Base-by-base conservation (phyloP, 1,140 invertebrate genomes). In the Telenomus remus region DNA sequence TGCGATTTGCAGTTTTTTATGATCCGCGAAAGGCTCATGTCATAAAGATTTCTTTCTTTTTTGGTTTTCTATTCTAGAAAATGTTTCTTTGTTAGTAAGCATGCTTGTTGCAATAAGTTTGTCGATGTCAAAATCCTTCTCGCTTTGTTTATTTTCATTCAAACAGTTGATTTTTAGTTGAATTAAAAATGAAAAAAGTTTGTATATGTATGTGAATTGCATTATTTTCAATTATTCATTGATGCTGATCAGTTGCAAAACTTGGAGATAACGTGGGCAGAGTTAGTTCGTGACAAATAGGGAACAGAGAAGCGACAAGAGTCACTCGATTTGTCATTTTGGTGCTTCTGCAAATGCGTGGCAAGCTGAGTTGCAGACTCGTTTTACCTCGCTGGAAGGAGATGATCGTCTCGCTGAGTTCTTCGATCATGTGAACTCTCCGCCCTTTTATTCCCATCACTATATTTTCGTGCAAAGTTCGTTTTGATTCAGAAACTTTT, bases 391-490 rank as follows among this genome's bases (percentile, higher is more conserved):
- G 93, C 92, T 98, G 96, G 91, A 98, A 98, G 86, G 96, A 97
- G 91, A 98, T 97, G 89, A 98, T 96, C 82, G 96, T 98, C 90
- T 97, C 95, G 90, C 95, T 97, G 88, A 98, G 92, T 90, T 97
- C 96, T 91, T 98, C 97, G 88, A 98, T 98, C 94, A 97, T 96
- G 91, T 97, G 96, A 88, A 98, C 96, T 85, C 97, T 91, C 84
- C 96, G 92, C 85, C 97, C 97, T 90, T 97, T 97, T 92, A 98
- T 97, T 90, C 97, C 97, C 97, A 98, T 98, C 90, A 98, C 96
- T 97, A 92, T 88, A 82, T 85, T 82, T 83, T 84, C 75, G 76
- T 84, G 81, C 79, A 88, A 86, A 87, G 19, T 27, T 27, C 6
- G 19, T 85, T 76, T 82, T 82, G n/a, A n/a, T 77, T 64, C 75